A percentile compares a stretch with the other conserved stretches of the same genome.
Evolutionary conservation across 2,888 invertebrate genomes (phyloP).

Genomic region (Drosophila eohydei): DNA sequence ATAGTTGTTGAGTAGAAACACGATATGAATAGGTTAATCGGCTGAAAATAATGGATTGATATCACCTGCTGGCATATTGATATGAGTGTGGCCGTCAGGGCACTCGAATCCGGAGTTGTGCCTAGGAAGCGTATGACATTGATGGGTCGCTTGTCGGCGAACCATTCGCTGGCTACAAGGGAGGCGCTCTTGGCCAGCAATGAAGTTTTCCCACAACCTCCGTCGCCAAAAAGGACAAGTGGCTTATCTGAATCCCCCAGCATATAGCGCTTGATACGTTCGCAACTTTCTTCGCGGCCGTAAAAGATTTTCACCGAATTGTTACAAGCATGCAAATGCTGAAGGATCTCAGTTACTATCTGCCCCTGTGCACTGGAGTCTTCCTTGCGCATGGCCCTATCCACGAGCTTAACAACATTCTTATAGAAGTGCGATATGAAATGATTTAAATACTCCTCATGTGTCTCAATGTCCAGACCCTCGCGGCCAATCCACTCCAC

Average conservation of each 20-base stretch:
- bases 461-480: slow-evolving; percentile 96
- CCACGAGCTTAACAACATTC: slow-evolving; percentile 95
- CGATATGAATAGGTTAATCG: slow-evolving; percentile 27
- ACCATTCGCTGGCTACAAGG: slow-evolving; percentile 90
- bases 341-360: slow-evolving; percentile 96
- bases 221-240: slow-evolving; percentile 95
- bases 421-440: slow-evolving; percentile 98
- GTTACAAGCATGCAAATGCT: slow-evolving; percentile 97
- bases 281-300: slow-evolving; percentile 94
- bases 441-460: slow-evolving; percentile 96
- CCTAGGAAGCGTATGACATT: slow-evolving; percentile 97
- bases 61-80: slow-evolving; percentile 97
- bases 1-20: slow-evolving; percentile 34
- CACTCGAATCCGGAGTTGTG: slow-evolving; percentile 98
- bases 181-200: slow-evolving; percentile 96
- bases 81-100: slow-evolving; percentile 96
- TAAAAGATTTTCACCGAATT: slow-evolving; percentile 97
- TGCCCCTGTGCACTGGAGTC: slow-evolving; percentile 97
- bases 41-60: slow-evolving; percentile 40
- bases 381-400: slow-evolving; percentile 97
- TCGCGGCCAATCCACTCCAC: slow-evolving; percentile 99
- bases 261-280: slow-evolving; percentile 93
- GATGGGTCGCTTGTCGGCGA: slow-evolving; percentile 91
- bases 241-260: slow-evolving; percentile 94
- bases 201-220: slow-evolving; percentile 99